A percentile compares a stretch with the other conserved stretches of the same genome.
These are phyloP conservation scores for Leptopilina boulardi DNA, from an alignment of 1,140 invertebrate species.

Conservation along the genomic window DNA sequence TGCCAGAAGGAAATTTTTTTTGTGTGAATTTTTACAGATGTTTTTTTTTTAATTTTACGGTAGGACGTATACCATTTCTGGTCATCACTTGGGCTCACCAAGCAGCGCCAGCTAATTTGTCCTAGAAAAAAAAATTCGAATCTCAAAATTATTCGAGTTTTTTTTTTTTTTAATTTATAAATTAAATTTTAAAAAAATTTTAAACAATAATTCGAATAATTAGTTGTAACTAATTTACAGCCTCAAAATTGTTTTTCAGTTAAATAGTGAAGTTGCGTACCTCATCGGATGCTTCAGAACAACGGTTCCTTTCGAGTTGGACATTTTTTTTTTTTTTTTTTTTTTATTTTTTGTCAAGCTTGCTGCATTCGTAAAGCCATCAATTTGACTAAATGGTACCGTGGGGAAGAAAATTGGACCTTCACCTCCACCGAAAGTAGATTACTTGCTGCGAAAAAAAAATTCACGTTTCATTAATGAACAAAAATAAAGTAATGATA, in stretches of 20 bases:
- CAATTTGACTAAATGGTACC: conserved; percentile 57
- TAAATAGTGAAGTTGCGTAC: conserved; percentile 22
- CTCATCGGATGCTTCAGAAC: conserved; percentile 46
- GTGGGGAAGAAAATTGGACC: conserved; percentile 51
- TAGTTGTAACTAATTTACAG: neutral
- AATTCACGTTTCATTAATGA: neutral
- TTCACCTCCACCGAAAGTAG: conserved; percentile 72
- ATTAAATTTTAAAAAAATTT: conserved; percentile 24
- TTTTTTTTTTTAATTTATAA: conserved; percentile 8
- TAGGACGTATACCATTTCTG: conserved; percentile 67
- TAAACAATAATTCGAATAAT: neutral
- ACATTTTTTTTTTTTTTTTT: conserved; percentile 41
- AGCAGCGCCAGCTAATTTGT: conserved; percentile 71
- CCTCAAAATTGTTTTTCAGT: neutral
- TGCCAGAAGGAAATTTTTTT: neutral
- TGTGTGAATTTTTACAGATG: neutral
- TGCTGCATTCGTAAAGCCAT: conserved; percentile 58
- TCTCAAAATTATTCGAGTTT: conserved; percentile 10
- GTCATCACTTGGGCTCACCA: conserved; percentile 70
- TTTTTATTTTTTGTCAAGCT: conserved; percentile 44
- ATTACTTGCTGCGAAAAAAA: conserved; percentile 64
- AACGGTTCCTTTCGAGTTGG: conserved; percentile 44
- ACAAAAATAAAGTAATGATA: neutral
- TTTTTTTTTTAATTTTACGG: conserved; percentile 24
- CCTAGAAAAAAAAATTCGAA: conserved; percentile 50